Percentiles rank a stretch among this genome's conserved stretches.
These are phyloP conservation scores for Sepioteuthis lessoniana DNA, from an alignment of 2,888 invertebrate species.

Conservation along the genomic window DNA sequence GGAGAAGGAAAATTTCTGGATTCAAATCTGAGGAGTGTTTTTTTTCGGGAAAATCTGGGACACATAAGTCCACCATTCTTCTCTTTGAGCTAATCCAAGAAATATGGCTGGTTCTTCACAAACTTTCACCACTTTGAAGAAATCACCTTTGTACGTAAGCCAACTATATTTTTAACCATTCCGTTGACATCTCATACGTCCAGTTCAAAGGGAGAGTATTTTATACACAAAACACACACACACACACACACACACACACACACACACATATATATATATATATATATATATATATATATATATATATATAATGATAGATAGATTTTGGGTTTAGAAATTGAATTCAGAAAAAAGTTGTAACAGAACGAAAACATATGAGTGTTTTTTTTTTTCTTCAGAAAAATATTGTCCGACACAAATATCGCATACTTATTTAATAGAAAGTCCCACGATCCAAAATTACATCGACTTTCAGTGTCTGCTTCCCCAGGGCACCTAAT, in stretches of 20 bases:
- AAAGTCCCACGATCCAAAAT: not conserved
- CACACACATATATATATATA: not conserved
- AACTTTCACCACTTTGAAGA: too few species aligned
- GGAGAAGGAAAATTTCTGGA: too few species aligned
- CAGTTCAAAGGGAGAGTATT: too few species aligned
- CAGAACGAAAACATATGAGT: not conserved
- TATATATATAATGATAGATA: not conserved
- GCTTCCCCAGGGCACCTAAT: not conserved
- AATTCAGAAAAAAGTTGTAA: not conserved
- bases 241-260: not conserved
- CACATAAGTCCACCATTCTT: too few species aligned
- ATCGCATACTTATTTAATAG: not conserved
- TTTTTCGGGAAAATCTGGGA: too few species aligned
- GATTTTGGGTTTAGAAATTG: not conserved
- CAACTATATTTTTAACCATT: too few species aligned
- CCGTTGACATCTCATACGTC: too few species aligned
- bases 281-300: not conserved
- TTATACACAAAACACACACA: too few species aligned
- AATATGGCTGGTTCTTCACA: too few species aligned
- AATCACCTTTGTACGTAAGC: too few species aligned
- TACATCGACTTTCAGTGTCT: conserved; percentile 11
- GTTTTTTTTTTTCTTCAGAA: not conserved
- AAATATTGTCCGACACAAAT: not conserved
- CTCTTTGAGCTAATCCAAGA: too few species aligned
- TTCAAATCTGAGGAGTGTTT: too few species aligned